phyloP scores from a whole-genome alignment of 2,797 vertebrate species.

The Gorsachius magnificus region DNA sequence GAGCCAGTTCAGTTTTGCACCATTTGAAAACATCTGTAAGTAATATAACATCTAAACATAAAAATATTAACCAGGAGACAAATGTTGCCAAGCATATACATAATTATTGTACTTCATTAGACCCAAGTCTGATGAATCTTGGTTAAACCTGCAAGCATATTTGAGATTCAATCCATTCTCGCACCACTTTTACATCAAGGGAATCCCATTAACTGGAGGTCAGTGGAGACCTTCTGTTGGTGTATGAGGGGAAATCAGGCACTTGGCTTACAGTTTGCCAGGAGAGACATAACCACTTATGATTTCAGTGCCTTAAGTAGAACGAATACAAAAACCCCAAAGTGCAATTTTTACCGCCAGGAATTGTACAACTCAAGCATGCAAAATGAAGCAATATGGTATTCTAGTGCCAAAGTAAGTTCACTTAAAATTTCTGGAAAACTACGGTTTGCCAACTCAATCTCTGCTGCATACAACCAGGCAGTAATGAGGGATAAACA shows the following conservation, averaged over 20 bases:
- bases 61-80: constrained; percentile 33
- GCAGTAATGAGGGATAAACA: constrained; percentile 38
- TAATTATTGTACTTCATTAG: constrained; percentile 38
- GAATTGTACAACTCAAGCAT: constrained; percentile 44
- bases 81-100: constrained; percentile 9
- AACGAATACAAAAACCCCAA: neutral
- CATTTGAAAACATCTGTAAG: constrained; percentile 39
- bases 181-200: neutral
- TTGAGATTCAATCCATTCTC: neutral
- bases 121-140: neutral
- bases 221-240: neutral
- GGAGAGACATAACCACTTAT: constrained; percentile 12
- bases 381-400: constrained; percentile 56
- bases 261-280: neutral
- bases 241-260: neutral
- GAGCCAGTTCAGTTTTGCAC: neutral
- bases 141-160: neutral
- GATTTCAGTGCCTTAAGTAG: constrained; percentile 22
- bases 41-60: constrained; percentile 6
- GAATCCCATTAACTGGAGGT: neutral
- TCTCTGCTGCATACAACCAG: constrained; percentile 26
- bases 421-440: constrained; percentile 57
- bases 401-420: constrained; percentile 58
- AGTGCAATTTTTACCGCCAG: constrained; percentile 34
- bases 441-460: constrained; percentile 36